Evolutionary conservation across 2,888 invertebrate species (phyloP).

Genomic region (Pachydiplax longipennis): DNA sequence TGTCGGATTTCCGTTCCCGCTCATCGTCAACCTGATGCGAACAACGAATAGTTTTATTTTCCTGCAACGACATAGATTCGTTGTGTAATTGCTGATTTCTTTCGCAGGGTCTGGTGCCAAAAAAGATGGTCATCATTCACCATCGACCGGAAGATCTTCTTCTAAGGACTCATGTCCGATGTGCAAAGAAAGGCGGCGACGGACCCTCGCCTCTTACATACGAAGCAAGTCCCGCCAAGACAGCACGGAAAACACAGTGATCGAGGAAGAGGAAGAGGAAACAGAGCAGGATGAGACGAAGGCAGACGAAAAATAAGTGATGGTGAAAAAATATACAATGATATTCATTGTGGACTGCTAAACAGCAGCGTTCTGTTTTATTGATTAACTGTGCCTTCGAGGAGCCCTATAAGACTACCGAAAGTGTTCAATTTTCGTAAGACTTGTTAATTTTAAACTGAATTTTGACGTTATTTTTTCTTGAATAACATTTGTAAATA

Average conservation of each 20-base stretch:
- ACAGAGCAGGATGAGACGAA: background rate
- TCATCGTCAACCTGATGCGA: no score
- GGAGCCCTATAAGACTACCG: background rate
- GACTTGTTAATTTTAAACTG: background rate
- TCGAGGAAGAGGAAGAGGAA: conserved; percentile 56
- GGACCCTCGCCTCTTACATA: conserved; percentile 63
- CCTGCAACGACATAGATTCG: no score
- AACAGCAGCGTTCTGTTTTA: background rate
- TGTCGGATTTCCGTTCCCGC: no score
- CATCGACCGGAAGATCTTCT: background rate
- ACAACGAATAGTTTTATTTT: no score
- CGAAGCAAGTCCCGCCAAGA: conserved; percentile 62
- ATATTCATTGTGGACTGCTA: background rate
- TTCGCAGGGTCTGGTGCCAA: background rate
- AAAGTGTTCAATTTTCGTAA: background rate
- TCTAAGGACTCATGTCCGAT: conserved; percentile 62
- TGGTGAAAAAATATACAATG: background rate
- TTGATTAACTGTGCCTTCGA: background rate
- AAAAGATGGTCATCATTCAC: background rate
- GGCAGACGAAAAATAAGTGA: background rate
- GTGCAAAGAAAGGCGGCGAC: conserved; percentile 64
- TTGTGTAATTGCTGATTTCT: background rate
- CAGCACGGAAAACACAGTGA: conserved; percentile 63
- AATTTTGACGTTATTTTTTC: background rate
- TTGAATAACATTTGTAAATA: background rate